These are phyloP conservation scores for Chrysemys picta DNA, from an alignment of 2,113 vertebrate genomes.

Conservation along the genomic window DNA sequence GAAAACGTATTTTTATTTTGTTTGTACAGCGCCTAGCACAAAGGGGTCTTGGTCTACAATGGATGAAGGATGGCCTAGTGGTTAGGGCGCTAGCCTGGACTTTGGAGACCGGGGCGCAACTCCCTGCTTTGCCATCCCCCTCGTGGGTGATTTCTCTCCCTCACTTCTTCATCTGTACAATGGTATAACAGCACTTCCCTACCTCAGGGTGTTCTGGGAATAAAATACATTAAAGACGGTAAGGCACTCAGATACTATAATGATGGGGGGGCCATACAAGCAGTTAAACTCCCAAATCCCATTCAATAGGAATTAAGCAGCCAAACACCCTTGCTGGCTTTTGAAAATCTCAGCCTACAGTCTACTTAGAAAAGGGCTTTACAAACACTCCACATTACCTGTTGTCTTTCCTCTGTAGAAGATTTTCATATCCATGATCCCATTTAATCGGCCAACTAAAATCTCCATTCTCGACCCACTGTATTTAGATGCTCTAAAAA, in stretches of 20 bases:
- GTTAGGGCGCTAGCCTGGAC: background rate
- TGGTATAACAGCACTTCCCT: background rate
- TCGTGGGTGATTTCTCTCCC: background rate
- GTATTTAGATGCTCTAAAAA: slow-evolving; percentile 93
- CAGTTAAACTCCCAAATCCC: background rate
- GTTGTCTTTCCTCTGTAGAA: slow-evolving; percentile 93
- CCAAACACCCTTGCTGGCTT: background rate
- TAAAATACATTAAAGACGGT: background rate
- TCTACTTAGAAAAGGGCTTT: background rate
- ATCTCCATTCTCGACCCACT: slow-evolving; percentile 85
- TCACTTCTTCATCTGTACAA: background rate
- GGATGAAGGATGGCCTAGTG: background rate
- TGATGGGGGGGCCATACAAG: background rate
- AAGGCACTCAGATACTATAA: background rate
- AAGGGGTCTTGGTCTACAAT: background rate
- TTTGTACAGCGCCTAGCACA: background rate
- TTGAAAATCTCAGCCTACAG: too few relatives aligned
- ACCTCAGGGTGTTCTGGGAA: background rate
- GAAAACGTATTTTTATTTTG: background rate
- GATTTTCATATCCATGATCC: slow-evolving; percentile 98
- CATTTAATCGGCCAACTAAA: slow-evolving; percentile 88
- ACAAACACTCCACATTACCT: slow-evolving; percentile 71
- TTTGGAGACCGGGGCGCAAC: background rate
- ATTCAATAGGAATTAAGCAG: background rate
- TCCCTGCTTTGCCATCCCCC: background rate